Base-by-base conservation (phyloP, 2,888 invertebrate species). In the Sphaerophoria rueppellii region DNA sequence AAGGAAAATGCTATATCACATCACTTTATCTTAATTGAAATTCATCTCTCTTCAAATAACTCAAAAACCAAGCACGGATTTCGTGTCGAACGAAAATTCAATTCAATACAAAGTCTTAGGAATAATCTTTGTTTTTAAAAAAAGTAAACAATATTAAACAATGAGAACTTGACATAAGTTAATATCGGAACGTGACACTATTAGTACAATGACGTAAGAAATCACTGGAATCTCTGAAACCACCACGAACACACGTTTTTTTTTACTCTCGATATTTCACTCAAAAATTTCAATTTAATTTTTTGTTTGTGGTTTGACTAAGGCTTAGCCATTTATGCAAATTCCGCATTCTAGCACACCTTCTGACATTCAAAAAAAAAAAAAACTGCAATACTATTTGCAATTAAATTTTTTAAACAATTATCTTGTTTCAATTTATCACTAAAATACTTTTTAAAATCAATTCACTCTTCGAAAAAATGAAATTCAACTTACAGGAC, bases 401-500 rank as follows among this genome's bases (percentile, higher is more conserved):
- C 12, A 43, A 9, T 43, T 6, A 43, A 43, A 43, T 43, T 6
- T 5, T 43, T 6, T 6, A 9, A 43, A 3, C 4, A 43, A 43
- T 48, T 48, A 6, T 48, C n/a, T 48, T 16, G 16, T 24, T 16
- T 9, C 5, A 50, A 50, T 50, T 0, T 0, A 6, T 2, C 52
- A 55, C 34, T 34, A 24, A 24, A 24, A 24, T 35, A 6, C 16
- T 57, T 16, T 52, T 52, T 16, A 12, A 3, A 32, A 43, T 24
- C 43, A 46, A 50, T 40, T 40, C 16, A 60, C 50, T 52, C 16
- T 35, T 14, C 6, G 1, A 12, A 9, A 57, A 24, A 37, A 14
- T 34, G 7, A 35, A 52, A 37, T 2, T 12, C 57, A 37, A 83
- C 83, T 83, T 80, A 83, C 83, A 57, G 80, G 61, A 75, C 11